Conservation (phyloP, 1,140 invertebrate genomes). For the Holcopasites calliopsidis region DNA sequence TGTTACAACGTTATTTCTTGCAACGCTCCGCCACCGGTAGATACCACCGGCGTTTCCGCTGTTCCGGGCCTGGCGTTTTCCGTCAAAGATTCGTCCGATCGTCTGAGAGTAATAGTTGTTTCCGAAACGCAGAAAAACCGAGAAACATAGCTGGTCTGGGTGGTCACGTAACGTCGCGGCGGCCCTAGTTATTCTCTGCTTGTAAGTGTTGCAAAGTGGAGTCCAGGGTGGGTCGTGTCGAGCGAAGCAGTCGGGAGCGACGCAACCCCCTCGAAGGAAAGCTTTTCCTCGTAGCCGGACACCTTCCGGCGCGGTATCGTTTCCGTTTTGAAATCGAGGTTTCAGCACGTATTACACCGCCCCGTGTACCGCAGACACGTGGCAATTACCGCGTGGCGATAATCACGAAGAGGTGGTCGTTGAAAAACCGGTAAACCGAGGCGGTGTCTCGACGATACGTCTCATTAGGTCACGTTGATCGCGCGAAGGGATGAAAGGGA, state of each 20-base stretch:
- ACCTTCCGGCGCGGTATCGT: constrained; percentile 76
- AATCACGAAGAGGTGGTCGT: constrained; percentile 48
- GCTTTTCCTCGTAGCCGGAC: constrained; percentile 75
- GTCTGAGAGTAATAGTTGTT: neutral
- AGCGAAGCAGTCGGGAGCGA: neutral
- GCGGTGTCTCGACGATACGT: constrained; percentile 45
- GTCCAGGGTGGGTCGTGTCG: no score
- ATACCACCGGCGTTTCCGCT: constrained; percentile 12
- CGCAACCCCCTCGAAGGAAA: constrained; percentile 61
- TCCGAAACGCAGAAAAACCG: neutral
- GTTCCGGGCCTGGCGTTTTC: constrained; percentile 7
- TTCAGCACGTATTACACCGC: constrained; percentile 44
- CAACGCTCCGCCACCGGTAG: constrained; percentile 26
- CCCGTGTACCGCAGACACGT: constrained; percentile 41
- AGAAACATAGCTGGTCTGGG: neutral
- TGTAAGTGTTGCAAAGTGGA: constrained; percentile 22
- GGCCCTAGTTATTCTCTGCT: constrained; percentile 9
- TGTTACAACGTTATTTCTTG: constrained; percentile 71
- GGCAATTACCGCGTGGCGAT: constrained; percentile 52
- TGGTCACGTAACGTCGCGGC: constrained; percentile 36
- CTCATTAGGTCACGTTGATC: constrained; percentile 22
- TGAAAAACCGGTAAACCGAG: constrained; percentile 49
- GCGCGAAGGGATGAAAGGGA: neutral
- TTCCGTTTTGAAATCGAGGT: constrained; percentile 73
- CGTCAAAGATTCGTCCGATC: constrained; percentile 28